Base-by-base conservation (phyloP, 1,140 invertebrate species). In the Monomorium pharaonis region DNA sequence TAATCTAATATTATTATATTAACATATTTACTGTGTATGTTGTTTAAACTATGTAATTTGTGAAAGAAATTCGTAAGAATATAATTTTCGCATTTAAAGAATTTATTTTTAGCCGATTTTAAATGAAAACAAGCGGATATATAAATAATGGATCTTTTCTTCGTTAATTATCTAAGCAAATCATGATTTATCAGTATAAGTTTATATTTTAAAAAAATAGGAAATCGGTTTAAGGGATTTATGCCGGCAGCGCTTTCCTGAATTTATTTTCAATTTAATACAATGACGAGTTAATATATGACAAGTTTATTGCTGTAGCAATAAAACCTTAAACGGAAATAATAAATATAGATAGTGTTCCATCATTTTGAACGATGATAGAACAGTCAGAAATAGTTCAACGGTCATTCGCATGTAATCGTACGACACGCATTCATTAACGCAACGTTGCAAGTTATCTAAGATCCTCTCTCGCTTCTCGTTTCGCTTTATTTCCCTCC, bases 401-500 rank as follows among this genome's bases (percentile, higher is more conserved):
- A 62, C n/a, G 33, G 42, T n/a, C 51, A 72, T 81, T 81, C 24
- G n/a, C 37, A 10, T n/a, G 21, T 76, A 63, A 84, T 42, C n/a
- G 27, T 14, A 12, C 81, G 42, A 49, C 37, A n/a, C 16, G 56
- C 47, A 54, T 51, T 84, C 58, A 77, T 77, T 76, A 84, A 77
- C 47, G 49, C 78, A 42, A 76, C 30, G 56, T 30, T n/a, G 60
- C 44, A 42, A 51, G 70, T 54, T 77, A 76, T 77, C 60, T 63
- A 58, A 84, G 54, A 75, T 62, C 33, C 78, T 27, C 14, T 21
- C 78, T 27, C 14, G 3, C 60, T 16, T 30, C n/a, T 44, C 9
- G 44, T 83, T 42, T 58, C 67, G 33, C 78, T 58, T 83, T 83
- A 83, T 72, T 72, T 58, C 24, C 37, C 5, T 72, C 54, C 74